Percentiles rank a stretch among this genome's conserved stretches.
Conservation (phyloP, 1,140 invertebrate species). For the Papilio aristodemus region DNA sequence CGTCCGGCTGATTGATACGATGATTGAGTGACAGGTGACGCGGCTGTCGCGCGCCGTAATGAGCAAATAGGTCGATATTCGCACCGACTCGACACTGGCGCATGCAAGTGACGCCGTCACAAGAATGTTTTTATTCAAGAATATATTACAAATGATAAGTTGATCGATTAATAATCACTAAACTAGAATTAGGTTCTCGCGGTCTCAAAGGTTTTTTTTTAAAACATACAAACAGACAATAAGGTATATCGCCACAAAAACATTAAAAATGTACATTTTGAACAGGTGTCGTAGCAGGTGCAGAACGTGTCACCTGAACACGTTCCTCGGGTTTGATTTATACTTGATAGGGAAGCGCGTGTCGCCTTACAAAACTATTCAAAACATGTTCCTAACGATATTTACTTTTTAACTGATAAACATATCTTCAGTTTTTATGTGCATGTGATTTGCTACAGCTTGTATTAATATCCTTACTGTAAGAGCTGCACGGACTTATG, state of each 20-base stretch:
- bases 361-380: slow-evolving; percentile 13
- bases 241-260: background rate
- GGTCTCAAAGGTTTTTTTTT: no score
- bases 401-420: slow-evolving; percentile 5
- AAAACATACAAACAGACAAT: background rate
- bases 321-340: slow-evolving; percentile 23
- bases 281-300: slow-evolving; percentile 20
- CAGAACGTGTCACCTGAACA: slow-evolving; percentile 20
- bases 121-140: slow-evolving; percentile 14
- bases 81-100: slow-evolving; percentile 12
- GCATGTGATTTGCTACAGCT: background rate
- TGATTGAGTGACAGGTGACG: slow-evolving; percentile 57
- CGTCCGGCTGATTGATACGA: slow-evolving; percentile 43
- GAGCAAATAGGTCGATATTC: slow-evolving; percentile 36
- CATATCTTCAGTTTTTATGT: background rate
- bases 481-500: background rate
- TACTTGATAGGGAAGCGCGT: slow-evolving; percentile 15
- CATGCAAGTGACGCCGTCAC: background rate
- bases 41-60: slow-evolving; percentile 35
- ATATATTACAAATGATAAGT: background rate
- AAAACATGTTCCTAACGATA: slow-evolving; percentile 6
- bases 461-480: background rate
- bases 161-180: background rate
- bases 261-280: slow-evolving; percentile 24
- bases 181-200: no score